These are phyloP conservation scores for Labrus mixtus DNA, from an alignment of 2,113 vertebrate species.

Conservation along the genomic window DNA sequence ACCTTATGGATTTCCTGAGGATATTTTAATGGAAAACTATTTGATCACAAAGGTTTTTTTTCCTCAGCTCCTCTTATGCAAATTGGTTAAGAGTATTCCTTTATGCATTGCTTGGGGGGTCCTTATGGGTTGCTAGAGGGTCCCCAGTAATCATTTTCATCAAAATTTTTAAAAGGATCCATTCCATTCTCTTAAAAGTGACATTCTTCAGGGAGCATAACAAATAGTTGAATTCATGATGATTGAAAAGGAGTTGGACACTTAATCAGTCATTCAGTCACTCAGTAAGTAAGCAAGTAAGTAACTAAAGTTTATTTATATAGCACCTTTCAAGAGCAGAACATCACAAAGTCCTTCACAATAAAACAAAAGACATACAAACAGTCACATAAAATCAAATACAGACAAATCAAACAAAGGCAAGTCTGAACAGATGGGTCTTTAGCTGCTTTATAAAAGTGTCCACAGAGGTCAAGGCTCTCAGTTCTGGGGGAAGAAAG, in stretches of 20 bases:
- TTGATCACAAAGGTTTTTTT: not conserved
- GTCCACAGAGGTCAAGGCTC: too few species aligned
- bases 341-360: too few species aligned
- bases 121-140: not conserved
- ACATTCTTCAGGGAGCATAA: not conserved
- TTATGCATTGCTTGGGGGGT: not conserved
- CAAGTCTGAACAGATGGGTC: too few species aligned
- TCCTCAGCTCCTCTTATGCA: not conserved
- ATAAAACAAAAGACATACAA: too few species aligned
- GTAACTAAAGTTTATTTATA: too few species aligned
- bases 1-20: not conserved
- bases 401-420: too few species aligned
- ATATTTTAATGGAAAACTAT: not conserved
- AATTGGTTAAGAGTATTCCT: not conserved
- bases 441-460: too few species aligned
- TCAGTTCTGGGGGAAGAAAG: too few species aligned
- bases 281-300: too few species aligned
- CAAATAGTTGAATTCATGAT: not conserved
- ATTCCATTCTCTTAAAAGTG: not conserved
- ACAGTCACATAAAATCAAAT: too few species aligned
- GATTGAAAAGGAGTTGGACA: not conserved
- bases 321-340: too few species aligned
- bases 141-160: not conserved
- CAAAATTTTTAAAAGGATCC: not conserved
- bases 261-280: too few species aligned